Conservation (phyloP, 2,888 invertebrate genomes). For the Lacanobia oleracea region DNA sequence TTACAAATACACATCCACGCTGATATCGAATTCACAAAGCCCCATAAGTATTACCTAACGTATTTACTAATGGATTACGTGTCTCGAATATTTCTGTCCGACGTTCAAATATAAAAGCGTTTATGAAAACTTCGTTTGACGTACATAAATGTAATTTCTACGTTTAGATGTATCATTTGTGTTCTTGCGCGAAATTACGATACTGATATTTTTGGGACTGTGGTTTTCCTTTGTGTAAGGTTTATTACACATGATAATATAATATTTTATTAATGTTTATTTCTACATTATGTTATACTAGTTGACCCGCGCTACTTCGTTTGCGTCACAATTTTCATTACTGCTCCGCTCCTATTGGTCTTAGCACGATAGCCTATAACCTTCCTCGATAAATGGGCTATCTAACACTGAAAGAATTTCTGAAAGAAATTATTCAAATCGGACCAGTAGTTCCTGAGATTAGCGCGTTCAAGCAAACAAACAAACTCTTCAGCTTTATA, state of each 20-base stretch:
- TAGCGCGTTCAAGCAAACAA: too few species aligned
- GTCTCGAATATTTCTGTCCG: constrained; percentile 68
- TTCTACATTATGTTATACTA: too few species aligned
- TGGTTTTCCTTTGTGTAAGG: constrained; percentile 3
- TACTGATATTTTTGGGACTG: constrained; percentile 10
- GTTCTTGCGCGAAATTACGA: constrained; percentile 15
- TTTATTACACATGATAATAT: not conserved
- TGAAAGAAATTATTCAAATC: too few species aligned
- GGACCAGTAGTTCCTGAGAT: too few species aligned
- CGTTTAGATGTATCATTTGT: constrained; percentile 36
- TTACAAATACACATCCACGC: constrained; percentile 48
- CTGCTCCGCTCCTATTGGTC: too few species aligned
- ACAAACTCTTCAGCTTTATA: too few species aligned
- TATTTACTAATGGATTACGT: constrained; percentile 76
- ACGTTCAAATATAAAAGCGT: constrained; percentile 62
- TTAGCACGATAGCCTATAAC: too few species aligned
- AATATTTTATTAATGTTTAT: not conserved
- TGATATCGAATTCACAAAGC: constrained; percentile 67
- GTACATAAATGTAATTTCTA: constrained; percentile 55
- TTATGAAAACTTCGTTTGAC: constrained; percentile 62
- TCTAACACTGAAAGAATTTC: too few species aligned
- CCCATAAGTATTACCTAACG: constrained; percentile 66
- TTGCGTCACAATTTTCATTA: too few species aligned
- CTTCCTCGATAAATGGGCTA: too few species aligned
- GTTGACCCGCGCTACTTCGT: too few species aligned